Evolutionary conservation across 2,113 vertebrate species (phyloP).

Genomic region (Myanophis thanlyinensis): DNA sequence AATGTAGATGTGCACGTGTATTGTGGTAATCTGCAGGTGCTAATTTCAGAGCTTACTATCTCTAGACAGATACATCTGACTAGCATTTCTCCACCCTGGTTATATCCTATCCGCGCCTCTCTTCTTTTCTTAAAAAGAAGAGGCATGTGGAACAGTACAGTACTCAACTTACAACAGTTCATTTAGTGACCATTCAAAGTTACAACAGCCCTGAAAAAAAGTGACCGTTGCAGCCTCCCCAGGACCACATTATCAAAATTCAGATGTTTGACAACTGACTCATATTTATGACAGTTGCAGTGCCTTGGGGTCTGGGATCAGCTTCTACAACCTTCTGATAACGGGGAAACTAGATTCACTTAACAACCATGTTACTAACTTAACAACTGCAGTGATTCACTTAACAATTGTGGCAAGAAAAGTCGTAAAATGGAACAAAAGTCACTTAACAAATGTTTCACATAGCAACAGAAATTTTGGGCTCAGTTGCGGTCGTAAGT

Average conservation of each 20-base stretch:
- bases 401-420: neutral
- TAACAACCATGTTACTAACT: neutral
- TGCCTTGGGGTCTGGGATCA: neutral
- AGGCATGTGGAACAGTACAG: no score
- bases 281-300: neutral
- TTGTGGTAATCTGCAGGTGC: neutral
- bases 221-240: neutral
- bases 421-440: neutral
- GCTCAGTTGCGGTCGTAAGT: neutral
- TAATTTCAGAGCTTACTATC: neutral
- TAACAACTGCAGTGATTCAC: neutral
- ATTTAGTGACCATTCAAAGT: neutral
- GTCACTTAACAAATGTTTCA: neutral
- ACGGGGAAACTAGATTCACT: neutral
- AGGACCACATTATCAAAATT: neutral
- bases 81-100: neutral
- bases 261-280: neutral
- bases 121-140: neutral
- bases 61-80: neutral
- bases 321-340: neutral
- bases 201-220: neutral
- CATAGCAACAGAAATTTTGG: neutral
- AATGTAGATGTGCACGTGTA: neutral
- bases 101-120: neutral
- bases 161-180: neutral